Conservation (phyloP, 2,113 vertebrate species). For the Chunga burmeisteri region DNA sequence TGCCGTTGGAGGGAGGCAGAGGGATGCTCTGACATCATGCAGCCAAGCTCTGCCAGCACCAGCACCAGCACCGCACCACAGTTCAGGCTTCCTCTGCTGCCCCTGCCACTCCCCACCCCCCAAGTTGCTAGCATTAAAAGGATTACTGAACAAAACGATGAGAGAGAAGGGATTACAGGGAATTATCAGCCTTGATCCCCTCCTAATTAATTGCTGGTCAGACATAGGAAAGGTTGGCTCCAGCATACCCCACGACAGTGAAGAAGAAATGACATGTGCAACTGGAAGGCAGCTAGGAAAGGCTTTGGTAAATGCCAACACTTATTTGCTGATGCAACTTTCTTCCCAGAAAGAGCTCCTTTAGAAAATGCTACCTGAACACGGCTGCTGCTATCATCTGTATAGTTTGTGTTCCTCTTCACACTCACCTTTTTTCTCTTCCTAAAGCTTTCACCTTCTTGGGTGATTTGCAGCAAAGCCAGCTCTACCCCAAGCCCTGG, state of each 20-base stretch:
- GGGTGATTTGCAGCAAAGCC: not conserved
- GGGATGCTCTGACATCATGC: not conserved
- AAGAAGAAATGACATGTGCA: not conserved
- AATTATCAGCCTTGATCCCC: conserved; percentile 63
- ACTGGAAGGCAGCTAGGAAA: not conserved
- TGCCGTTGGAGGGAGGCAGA: not conserved
- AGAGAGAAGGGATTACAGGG: conserved; percentile 65
- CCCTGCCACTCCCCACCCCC: not conserved
- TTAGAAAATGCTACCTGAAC: not conserved
- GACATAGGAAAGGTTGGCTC: conserved; percentile 16
- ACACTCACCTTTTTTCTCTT: not conserved
- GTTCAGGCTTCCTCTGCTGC: not conserved
- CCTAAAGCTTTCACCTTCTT: not conserved
- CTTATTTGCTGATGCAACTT: not conserved
- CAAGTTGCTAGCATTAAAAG: conserved; percentile 33
- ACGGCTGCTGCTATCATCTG: not conserved
- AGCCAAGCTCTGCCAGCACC: not conserved
- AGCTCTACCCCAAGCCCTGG: not conserved
- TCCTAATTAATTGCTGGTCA: conserved; percentile 74
- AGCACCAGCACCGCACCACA: not conserved
- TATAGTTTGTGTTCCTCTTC: not conserved
- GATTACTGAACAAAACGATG: conserved; percentile 66
- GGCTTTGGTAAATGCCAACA: not conserved
- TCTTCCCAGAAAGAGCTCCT: not conserved
- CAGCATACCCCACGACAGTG: not conserved